Conservation (phyloP, 2,888 invertebrate genomes). For the Cerceris ruficornis region DNA sequence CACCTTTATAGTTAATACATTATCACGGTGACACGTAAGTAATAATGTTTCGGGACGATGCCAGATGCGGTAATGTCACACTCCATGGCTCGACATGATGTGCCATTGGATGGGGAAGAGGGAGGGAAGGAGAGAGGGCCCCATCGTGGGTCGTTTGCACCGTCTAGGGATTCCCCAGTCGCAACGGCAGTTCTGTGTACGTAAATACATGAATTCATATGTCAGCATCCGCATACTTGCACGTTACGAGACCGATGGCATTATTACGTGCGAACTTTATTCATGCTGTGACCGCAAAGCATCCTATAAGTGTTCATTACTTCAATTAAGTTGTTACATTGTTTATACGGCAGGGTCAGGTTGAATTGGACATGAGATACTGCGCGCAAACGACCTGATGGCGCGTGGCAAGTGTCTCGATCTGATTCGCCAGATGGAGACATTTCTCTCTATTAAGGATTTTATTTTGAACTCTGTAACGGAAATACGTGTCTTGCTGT, state of each 20-base stretch:
- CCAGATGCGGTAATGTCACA: conserved; percentile 77
- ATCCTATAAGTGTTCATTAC: conserved; percentile 28
- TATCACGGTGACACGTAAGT: conserved; percentile 50
- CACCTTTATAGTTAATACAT: conserved; percentile 57
- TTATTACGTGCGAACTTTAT: conserved; percentile 49
- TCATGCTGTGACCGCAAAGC: conserved; percentile 35
- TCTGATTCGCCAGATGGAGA: too few species aligned
- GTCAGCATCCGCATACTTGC: neutral
- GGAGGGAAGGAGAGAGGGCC: conserved; percentile 3
- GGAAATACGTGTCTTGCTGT: too few species aligned
- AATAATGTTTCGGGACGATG: conserved; percentile 49
- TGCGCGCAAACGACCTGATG: neutral
- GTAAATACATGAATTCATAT: neutral
- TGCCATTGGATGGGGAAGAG: conserved; percentile 6
- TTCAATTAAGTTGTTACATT: conserved; percentile 20
- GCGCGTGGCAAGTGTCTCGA: neutral
- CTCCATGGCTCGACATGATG: conserved; percentile 60
- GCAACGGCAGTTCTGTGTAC: neutral
- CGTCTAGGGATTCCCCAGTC: conserved; percentile 11
- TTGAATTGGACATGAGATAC: conserved; percentile 3
- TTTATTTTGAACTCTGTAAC: too few species aligned
- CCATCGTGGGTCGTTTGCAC: conserved; percentile 29
- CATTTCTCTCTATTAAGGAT: too few species aligned
- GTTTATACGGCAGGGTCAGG: conserved; percentile 19
- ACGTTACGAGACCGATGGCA: conserved; percentile 35